Evolutionary conservation across 2,113 vertebrate species (phyloP).

Genomic region (Anolis sagrei): DNA sequence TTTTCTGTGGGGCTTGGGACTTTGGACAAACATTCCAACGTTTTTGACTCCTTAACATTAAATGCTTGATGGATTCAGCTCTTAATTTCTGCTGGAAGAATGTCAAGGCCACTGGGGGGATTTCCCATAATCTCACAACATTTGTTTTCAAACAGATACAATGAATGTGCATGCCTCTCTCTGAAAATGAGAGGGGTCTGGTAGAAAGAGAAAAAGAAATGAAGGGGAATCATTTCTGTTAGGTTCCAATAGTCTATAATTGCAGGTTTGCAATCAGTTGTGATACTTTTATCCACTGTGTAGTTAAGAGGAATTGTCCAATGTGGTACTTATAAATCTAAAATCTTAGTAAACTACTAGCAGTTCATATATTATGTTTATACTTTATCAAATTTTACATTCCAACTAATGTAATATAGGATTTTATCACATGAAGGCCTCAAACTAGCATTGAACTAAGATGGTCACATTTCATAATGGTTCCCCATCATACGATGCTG

Average conservation of each 20-base stretch:
- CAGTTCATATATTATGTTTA: background rate
- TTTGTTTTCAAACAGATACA: constrained; percentile 36
- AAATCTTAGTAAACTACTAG: constrained; percentile 34
- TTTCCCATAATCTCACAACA: constrained; percentile 64
- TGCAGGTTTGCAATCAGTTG: constrained; percentile 42
- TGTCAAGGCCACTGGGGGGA: constrained; percentile 72
- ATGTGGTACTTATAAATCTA: constrained; percentile 37
- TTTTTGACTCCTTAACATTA: constrained; percentile 85
- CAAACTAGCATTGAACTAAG: too few relatives aligned
- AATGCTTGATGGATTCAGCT: constrained; percentile 81
- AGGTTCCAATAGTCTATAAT: constrained; percentile 54
- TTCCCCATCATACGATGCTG: too few relatives aligned
- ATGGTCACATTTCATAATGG: too few relatives aligned
- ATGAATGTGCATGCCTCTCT: constrained; percentile 48
- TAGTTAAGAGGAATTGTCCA: constrained; percentile 45
- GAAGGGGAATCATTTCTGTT: constrained; percentile 44
- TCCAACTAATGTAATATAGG: background rate
- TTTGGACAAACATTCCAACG: constrained; percentile 86
- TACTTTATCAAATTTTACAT: constrained; percentile 4
- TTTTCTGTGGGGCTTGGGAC: constrained; percentile 83
- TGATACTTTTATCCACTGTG: constrained; percentile 11
- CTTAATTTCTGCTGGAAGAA: constrained; percentile 83
- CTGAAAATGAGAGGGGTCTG: constrained; percentile 48
- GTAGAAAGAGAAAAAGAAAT: background rate
- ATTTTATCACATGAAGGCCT: too few relatives aligned